Percentiles rank a stretch among this genome's conserved stretches.
These are phyloP conservation scores for Acromyrmex heyeri DNA, from an alignment of 1,140 invertebrate genomes.

Conservation along the genomic window DNA sequence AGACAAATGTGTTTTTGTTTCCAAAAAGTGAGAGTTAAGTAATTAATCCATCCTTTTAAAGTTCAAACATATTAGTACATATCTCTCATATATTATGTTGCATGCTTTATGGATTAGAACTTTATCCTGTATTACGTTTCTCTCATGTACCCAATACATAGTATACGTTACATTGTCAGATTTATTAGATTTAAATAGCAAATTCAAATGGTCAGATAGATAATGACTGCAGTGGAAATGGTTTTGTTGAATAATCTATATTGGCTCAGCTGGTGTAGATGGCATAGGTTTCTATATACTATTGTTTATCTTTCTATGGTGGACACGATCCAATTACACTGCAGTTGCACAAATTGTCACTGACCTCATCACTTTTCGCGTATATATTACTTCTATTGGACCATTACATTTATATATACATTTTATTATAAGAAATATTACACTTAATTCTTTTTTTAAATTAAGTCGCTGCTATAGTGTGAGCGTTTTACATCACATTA, in stretches of 20 bases:
- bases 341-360: background rate
- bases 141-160: background rate
- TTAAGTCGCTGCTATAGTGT: too few relatives aligned
- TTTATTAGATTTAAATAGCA: background rate
- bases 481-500: background rate
- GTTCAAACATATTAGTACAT: background rate
- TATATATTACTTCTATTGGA: background rate
- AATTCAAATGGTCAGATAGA: background rate
- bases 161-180: background rate
- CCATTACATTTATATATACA: background rate
- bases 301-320: slow-evolving; percentile 16
- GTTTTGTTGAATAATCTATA: slow-evolving; percentile 17
- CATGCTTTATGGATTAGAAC: background rate
- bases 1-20: background rate
- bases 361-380: background rate
- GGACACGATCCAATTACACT: slow-evolving; percentile 6
- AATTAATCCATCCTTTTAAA: background rate
- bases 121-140: background rate
- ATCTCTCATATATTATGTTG: background rate
- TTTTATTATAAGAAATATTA: background rate
- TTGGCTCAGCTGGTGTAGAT: background rate
- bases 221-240: background rate
- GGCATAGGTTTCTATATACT: slow-evolving; percentile 4
- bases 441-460: background rate
- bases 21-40: background rate